Evolutionary conservation across 92 coral and sea anemone genomes (phyloP).

Genomic region (Epizoanthus stellaris): DNA sequence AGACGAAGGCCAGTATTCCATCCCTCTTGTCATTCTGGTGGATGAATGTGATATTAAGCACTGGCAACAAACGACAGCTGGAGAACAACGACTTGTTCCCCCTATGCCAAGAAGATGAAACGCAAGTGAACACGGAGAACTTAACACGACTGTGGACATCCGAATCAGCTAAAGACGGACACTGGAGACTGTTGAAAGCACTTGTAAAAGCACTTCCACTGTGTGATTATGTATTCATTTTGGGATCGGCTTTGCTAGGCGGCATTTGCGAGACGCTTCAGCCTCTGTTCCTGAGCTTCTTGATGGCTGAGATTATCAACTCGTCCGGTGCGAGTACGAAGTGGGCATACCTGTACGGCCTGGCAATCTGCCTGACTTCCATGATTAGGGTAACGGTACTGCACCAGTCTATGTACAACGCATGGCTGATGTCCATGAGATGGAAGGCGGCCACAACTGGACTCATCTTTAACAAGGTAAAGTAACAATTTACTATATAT

Average conservation of each 20-base stretch:
- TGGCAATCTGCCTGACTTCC: slow-evolving; percentile 58
- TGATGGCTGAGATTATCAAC: slow-evolving; percentile 25
- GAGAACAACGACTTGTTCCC: slow-evolving; percentile 26
- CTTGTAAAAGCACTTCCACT: slow-evolving; percentile 17
- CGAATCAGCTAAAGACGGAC: slow-evolving; percentile 8
- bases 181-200: slow-evolving; percentile 15
- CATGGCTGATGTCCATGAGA: slow-evolving; percentile 65
- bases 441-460: slow-evolving; percentile 73
- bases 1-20: slow-evolving; percentile 1
- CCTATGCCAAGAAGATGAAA: slow-evolving; percentile 23
- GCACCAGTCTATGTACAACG: slow-evolving; percentile 65
- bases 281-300: slow-evolving; percentile 26
- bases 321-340: slow-evolving; percentile 27
- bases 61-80: slow-evolving; percentile 35
- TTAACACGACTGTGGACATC: slow-evolving; percentile 14
- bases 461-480: slow-evolving; percentile 64
- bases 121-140: slow-evolving; percentile 10
- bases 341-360: slow-evolving; percentile 55
- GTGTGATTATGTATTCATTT: slow-evolving; percentile 21
- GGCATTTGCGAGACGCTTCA: slow-evolving; percentile 13
- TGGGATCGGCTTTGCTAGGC: slow-evolving; percentile 23
- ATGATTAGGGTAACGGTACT: slow-evolving; percentile 45
- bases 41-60: not conserved
- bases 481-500: not conserved
- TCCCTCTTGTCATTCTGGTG: slow-evolving; percentile 35